phyloP scores from a whole-genome alignment of 2,113 vertebrate species.

The Orcinus orca region DNA sequence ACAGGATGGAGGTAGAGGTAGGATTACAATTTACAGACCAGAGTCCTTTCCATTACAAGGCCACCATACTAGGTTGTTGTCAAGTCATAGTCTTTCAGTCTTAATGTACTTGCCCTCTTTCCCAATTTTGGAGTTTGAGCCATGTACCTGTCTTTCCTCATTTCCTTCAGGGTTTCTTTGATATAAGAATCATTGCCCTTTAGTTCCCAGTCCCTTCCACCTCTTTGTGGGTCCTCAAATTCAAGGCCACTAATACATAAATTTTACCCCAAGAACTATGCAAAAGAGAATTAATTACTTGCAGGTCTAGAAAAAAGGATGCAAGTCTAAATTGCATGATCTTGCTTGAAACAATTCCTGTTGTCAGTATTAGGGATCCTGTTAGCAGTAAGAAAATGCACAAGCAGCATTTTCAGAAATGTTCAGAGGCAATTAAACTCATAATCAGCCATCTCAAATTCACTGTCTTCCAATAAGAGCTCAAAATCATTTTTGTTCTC shows the following conservation, averaged over 20 bases:
- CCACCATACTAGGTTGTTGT: not conserved
- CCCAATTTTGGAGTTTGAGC: not conserved
- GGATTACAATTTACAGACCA: not conserved
- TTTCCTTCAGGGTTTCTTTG: not conserved
- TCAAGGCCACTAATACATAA: not conserved
- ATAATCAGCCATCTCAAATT: not conserved
- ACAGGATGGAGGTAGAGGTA: not conserved
- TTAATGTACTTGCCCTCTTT: not conserved
- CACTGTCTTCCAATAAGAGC: not conserved
- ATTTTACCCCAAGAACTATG: not conserved
- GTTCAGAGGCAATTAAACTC: slow-evolving; percentile 2
- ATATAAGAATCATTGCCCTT: not conserved
- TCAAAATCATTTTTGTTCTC: slow-evolving; percentile 9
- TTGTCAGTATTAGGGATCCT: not conserved
- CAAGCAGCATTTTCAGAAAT: slow-evolving; percentile 1
- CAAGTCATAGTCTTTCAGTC: not conserved
- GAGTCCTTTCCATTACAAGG: not conserved
- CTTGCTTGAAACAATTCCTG: not conserved
- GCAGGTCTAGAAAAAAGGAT: not conserved
- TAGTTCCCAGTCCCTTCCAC: not conserved
- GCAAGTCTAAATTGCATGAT: not conserved
- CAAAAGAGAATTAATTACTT: slow-evolving; percentile 13
- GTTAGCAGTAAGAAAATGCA: not conserved
- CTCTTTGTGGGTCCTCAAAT: not conserved
- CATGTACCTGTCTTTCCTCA: not conserved